Percentiles rank a stretch among this genome's conserved stretches.
These are phyloP conservation scores for Sussaba pulchella DNA, from an alignment of 2,888 invertebrate genomes.

Conservation along the genomic window DNA sequence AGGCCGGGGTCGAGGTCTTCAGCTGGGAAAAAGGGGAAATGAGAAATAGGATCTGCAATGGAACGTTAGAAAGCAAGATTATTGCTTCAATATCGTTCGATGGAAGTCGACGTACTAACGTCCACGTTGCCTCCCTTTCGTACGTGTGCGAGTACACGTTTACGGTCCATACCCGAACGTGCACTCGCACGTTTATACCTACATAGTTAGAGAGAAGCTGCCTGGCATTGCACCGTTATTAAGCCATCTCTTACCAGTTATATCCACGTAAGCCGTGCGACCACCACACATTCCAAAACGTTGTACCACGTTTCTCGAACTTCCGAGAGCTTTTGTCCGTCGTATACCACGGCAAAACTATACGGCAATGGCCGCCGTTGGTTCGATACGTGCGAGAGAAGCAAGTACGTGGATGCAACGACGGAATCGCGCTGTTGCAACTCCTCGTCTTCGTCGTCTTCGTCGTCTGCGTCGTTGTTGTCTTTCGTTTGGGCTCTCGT, in stretches of 20 bases:
- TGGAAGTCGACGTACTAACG: conserved; percentile 78
- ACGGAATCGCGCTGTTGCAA: conserved; percentile 44
- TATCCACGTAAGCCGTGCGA: conserved; percentile 73
- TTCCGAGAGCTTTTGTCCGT: conserved; percentile 40
- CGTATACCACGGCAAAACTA: conserved; percentile 21
- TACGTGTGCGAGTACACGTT: conserved; percentile 60
- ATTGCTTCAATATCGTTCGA: conserved; percentile 83
- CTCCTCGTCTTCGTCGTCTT: conserved; percentile 18
- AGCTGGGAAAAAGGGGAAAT: conserved; percentile 42
- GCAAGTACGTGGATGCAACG: not conserved
- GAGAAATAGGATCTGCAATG: conserved; percentile 50
- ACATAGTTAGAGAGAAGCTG: conserved; percentile 64
- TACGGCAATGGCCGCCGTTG: conserved; percentile 13
- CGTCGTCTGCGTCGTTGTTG: conserved; percentile 43
- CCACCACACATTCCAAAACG: conserved; percentile 57
- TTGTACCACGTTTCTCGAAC: conserved; percentile 52
- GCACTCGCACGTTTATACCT: conserved; percentile 30
- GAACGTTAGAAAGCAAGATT: conserved; percentile 76
- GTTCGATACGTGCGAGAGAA: conserved; percentile 38
- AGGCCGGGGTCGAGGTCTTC: no score
- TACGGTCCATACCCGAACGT: conserved; percentile 41
- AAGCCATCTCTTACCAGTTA: conserved; percentile 82
- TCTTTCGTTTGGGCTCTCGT: conserved; percentile 21
- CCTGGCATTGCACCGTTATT: conserved; percentile 80
- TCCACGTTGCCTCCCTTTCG: conserved; percentile 70